A percentile compares a stretch with the other conserved stretches of the same genome.
These are phyloP conservation scores for Mamestra configurata DNA, from an alignment of 1,140 invertebrate genomes.

Conservation along the genomic window DNA sequence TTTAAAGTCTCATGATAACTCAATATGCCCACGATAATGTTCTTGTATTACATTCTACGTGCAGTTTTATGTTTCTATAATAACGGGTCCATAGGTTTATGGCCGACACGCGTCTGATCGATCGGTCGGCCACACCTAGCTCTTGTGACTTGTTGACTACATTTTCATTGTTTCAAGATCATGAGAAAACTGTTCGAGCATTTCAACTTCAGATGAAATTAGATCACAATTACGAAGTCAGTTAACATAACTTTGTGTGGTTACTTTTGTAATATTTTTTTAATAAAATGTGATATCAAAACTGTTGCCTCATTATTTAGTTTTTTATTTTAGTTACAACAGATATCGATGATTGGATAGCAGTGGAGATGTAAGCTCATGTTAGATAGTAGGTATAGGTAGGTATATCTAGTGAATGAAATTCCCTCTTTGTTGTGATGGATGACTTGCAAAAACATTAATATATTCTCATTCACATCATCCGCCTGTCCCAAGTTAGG, in stretches of 20 bases:
- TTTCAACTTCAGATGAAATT: constrained; percentile 14
- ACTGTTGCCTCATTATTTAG: constrained; percentile 10
- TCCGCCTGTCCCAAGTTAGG: too few relatives aligned
- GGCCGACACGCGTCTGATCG: not conserved
- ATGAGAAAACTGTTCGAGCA: constrained; percentile 43
- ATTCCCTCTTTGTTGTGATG: too few relatives aligned
- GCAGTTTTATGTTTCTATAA: constrained; percentile 34
- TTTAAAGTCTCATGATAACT: constrained; percentile 33
- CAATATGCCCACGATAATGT: constrained; percentile 19
- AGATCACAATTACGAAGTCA: constrained; percentile 45
- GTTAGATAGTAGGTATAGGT: too few relatives aligned
- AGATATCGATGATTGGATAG: not conserved
- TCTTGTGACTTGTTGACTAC: not conserved
- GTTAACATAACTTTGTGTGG: constrained; percentile 15
- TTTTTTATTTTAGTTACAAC: constrained; percentile 23
- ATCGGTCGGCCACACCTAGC: not conserved
- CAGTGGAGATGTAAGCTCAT: not conserved
- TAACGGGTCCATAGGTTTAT: constrained; percentile 36
- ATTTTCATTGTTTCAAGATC: constrained; percentile 42
- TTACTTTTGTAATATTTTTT: constrained; percentile 30
- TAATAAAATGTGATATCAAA: constrained; percentile 36
- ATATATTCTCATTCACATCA: too few relatives aligned
- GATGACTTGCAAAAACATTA: too few relatives aligned
- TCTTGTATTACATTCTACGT: constrained; percentile 31
- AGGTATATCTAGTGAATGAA: too few relatives aligned